phyloP scores from a whole-genome alignment of 2,797 vertebrate species.

The Sardinella longiceps region DNA sequence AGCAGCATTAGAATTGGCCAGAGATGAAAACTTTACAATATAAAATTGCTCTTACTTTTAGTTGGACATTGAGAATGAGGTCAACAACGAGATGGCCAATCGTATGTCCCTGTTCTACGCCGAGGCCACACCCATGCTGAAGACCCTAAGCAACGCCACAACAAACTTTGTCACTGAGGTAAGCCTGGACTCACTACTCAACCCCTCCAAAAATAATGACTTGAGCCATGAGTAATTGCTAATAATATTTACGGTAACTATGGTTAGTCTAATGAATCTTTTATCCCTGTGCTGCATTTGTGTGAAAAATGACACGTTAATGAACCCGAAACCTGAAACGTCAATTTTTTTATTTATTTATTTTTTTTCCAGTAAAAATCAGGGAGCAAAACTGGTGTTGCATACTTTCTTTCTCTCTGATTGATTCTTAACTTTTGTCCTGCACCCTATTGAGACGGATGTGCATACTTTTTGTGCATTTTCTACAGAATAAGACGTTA shows the following conservation, averaged over 20 bases:
- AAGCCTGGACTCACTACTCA: constrained; percentile 27
- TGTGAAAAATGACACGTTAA: constrained; percentile 92
- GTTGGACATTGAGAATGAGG: constrained; percentile 96
- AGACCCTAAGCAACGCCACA: constrained; percentile 94
- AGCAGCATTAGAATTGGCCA: neutral
- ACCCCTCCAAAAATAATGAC: neutral
- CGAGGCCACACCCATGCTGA: constrained; percentile 97
- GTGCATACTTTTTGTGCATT: too few relatives aligned
- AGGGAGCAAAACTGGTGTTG: too few relatives aligned
- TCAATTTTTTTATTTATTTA: too few relatives aligned
- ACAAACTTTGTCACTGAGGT: constrained; percentile 96
- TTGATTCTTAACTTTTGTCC: too few relatives aligned
- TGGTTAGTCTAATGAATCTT: neutral
- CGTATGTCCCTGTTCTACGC: constrained; percentile 99
- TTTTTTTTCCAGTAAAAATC: too few relatives aligned
- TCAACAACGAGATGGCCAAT: constrained; percentile 99
- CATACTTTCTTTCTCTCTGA: too few relatives aligned
- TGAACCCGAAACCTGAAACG: too few relatives aligned
- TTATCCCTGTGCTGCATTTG: constrained; percentile 9
- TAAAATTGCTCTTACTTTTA: constrained; percentile 62
- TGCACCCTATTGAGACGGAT: too few relatives aligned
- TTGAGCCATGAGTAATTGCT: neutral
- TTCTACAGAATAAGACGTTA: constrained; percentile 96
- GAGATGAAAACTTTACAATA: too few relatives aligned
- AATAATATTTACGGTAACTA: neutral